Evolutionary conservation across 1,140 invertebrate species (phyloP).

Genomic region (Bombus superbus): DNA sequence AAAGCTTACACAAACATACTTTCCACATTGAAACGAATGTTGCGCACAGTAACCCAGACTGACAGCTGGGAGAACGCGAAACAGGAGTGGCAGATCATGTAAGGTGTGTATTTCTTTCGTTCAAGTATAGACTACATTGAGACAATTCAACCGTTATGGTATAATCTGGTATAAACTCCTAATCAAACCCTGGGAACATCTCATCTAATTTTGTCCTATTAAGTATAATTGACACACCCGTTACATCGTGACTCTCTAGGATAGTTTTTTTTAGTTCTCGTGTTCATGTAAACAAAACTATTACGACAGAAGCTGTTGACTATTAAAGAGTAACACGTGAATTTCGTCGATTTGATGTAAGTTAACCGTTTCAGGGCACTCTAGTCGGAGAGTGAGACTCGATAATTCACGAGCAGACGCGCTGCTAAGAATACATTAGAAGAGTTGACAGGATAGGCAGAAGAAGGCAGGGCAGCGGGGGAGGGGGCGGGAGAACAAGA

Average conservation of each 20-base stretch:
- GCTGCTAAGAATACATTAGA: slow-evolving; percentile 54
- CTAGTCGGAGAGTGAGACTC: slow-evolving; percentile 12
- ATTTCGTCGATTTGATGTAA: background rate
- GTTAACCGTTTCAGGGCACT: slow-evolving; percentile 36
- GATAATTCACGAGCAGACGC: slow-evolving; percentile 28
- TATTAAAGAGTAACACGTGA: background rate
- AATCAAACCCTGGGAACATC: background rate
- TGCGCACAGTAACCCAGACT: slow-evolving; percentile 53
- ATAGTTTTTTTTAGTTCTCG: slow-evolving; percentile 30
- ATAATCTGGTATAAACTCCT: background rate
- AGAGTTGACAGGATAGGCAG: slow-evolving; percentile 75
- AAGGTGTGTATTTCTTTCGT: slow-evolving; percentile 66
- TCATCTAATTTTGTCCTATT: slow-evolving; percentile 31
- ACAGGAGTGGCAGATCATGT: slow-evolving; percentile 75
- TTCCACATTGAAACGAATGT: slow-evolving; percentile 34
- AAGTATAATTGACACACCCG: slow-evolving; percentile 42
- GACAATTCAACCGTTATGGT: background rate
- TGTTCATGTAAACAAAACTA: slow-evolving; percentile 9
- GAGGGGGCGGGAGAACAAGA: slow-evolving; percentile 70
- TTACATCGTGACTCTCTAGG: slow-evolving; percentile 26
- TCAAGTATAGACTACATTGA: background rate
- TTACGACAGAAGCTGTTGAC: background rate
- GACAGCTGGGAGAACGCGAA: slow-evolving; percentile 67
- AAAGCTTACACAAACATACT: slow-evolving; percentile 28
- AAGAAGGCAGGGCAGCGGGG: slow-evolving; percentile 69